Percentiles rank a stretch among this genome's conserved stretches.
Conservation (phyloP, 2,888 invertebrate genomes). For the Epinotia nisella region DNA sequence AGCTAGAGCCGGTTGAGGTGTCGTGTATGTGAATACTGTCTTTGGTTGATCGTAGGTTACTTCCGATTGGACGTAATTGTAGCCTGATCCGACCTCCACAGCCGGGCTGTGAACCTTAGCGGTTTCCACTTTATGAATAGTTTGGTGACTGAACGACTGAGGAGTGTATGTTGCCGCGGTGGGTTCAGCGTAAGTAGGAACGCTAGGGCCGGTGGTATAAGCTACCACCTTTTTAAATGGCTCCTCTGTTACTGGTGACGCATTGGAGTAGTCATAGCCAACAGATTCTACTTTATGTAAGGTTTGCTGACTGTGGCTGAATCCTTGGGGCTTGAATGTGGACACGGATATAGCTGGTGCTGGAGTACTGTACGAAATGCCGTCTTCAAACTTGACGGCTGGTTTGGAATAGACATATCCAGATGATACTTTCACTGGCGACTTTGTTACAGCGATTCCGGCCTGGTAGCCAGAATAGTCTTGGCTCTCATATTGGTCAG, state of each 20-base stretch:
- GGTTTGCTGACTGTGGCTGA: slow-evolving; percentile 69
- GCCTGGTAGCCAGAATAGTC: slow-evolving; percentile 49
- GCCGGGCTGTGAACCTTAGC: slow-evolving; percentile 56
- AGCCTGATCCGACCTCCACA: slow-evolving; percentile 49
- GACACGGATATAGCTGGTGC: slow-evolving; percentile 65
- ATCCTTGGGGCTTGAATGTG: slow-evolving; percentile 69
- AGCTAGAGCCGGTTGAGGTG: slow-evolving; percentile 58
- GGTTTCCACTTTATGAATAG: slow-evolving; percentile 62
- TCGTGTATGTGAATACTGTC: slow-evolving; percentile 50
- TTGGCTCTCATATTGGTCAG: slow-evolving; percentile 59
- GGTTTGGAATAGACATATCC: slow-evolving; percentile 73
- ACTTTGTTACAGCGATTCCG: slow-evolving; percentile 25
- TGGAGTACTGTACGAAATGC: slow-evolving; percentile 67
- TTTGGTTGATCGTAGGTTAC: slow-evolving; percentile 51
- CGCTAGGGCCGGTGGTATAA: slow-evolving; percentile 72
- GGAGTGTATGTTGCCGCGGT: slow-evolving; percentile 52
- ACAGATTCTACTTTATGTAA: slow-evolving; percentile 65
- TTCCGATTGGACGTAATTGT: slow-evolving; percentile 38
- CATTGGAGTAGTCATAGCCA: slow-evolving; percentile 68
- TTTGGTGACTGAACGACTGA: slow-evolving; percentile 53
- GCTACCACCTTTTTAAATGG: slow-evolving; percentile 75
- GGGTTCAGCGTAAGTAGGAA: slow-evolving; percentile 61
- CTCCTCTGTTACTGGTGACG: slow-evolving; percentile 68
- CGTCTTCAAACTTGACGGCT: slow-evolving; percentile 71
- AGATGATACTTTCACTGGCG: slow-evolving; percentile 49